These are phyloP conservation scores for Willowsia nigromaculata DNA, from an alignment of 2,888 invertebrate species.

Conservation along the genomic window DNA sequence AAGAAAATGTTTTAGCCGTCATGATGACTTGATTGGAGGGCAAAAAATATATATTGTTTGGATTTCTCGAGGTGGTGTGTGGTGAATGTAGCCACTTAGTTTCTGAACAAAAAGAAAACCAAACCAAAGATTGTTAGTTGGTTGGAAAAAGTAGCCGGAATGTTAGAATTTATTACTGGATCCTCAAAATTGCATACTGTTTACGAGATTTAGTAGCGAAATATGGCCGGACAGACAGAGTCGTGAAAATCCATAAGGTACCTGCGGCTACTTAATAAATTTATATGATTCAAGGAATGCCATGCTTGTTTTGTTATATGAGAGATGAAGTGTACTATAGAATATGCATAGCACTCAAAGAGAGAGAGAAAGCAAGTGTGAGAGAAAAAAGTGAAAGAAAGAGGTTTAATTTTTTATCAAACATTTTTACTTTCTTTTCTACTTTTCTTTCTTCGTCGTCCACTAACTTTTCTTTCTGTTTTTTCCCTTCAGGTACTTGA, in stretches of 20 bases:
- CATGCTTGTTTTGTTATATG: too few relatives aligned
- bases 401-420: slow-evolving; percentile 62
- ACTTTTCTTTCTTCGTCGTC: background rate
- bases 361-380: background rate
- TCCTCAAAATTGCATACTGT: background rate
- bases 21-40: slow-evolving; percentile 51
- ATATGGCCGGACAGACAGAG: too few relatives aligned
- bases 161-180: background rate
- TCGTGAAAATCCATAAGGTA: too few relatives aligned
- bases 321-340: background rate
- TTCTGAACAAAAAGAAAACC: background rate
- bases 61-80: background rate
- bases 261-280: too few relatives aligned
- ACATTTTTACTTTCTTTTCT: background rate
- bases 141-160: background rate
- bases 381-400: background rate
- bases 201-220: too few relatives aligned
- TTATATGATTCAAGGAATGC: too few relatives aligned
- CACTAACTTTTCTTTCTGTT: background rate
- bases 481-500: slow-evolving; percentile 88
- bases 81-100: background rate
- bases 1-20: slow-evolving; percentile 70
- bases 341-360: background rate
- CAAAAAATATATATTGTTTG: background rate
- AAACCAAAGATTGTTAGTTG: too few relatives aligned